These are phyloP conservation scores for Schizothorax lantsangensis DNA, from an alignment of 2,797 vertebrate species.

Conservation along the genomic window DNA sequence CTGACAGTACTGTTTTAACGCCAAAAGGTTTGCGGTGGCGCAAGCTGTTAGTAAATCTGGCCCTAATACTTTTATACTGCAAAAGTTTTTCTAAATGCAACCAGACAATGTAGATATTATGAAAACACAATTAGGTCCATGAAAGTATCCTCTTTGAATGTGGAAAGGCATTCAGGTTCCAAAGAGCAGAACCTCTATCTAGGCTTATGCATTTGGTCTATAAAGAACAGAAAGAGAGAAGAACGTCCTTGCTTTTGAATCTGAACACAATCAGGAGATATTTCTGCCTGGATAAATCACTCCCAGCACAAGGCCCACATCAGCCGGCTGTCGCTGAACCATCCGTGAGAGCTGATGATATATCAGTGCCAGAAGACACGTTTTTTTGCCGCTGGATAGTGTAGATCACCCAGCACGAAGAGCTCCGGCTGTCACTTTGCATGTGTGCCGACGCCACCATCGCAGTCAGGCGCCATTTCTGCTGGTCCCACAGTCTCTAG, in stretches of 20 bases:
- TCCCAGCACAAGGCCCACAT: slow-evolving; percentile 24
- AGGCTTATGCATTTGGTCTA: background rate
- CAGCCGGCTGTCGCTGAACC: slow-evolving; percentile 34
- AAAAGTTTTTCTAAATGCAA: background rate
- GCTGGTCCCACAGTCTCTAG: slow-evolving; percentile 17
- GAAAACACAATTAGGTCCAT: background rate
- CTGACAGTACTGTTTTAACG: no score
- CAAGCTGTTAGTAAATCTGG: no score
- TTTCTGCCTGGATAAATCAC: slow-evolving; percentile 54
- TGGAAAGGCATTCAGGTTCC: background rate
- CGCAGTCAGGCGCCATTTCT: slow-evolving; percentile 11
- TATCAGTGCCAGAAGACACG: slow-evolving; percentile 41
- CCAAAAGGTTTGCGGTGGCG: no score
- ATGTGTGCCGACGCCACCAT: slow-evolving; percentile 14
- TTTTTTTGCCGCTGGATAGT: slow-evolving; percentile 17
- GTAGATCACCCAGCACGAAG: slow-evolving; percentile 35
- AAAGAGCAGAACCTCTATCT: background rate
- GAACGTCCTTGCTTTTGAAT: slow-evolving; percentile 43
- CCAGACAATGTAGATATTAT: background rate
- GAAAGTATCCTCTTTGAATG: background rate
- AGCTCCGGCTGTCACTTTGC: slow-evolving; percentile 44
- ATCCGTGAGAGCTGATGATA: slow-evolving; percentile 31
- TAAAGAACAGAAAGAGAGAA: background rate
- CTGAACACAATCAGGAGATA: slow-evolving; percentile 24
- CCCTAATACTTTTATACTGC: no score